Conservation (phyloP, 2,113 vertebrate species). For the Dendropsophus ebraccatus region DNA sequence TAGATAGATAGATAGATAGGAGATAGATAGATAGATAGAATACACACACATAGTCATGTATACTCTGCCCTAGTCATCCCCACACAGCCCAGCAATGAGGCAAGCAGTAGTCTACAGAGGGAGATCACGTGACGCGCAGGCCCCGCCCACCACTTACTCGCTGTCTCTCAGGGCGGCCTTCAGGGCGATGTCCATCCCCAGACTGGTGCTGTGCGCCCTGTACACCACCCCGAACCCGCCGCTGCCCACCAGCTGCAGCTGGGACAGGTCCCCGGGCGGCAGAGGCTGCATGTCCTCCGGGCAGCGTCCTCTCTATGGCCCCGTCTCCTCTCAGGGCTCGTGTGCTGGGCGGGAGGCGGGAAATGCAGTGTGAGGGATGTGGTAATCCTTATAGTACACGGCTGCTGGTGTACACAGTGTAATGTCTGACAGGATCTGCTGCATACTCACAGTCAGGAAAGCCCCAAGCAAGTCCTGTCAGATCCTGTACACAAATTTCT, state of each 20-base stretch:
- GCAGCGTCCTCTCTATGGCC: neutral
- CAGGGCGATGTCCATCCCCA: slow-evolving; percentile 39
- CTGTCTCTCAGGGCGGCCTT: neutral
- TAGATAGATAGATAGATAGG: too few relatives aligned
- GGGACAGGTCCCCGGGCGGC: neutral
- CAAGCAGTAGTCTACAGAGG: neutral
- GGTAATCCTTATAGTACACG: too few relatives aligned
- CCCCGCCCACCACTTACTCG: neutral
- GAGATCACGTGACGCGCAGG: neutral
- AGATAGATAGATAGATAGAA: too few relatives aligned
- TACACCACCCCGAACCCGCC: slow-evolving; percentile 24
- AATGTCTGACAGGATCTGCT: too few relatives aligned
- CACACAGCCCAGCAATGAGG: neutral
- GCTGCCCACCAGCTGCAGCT: slow-evolving; percentile 1
- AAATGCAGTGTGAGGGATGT: neutral
- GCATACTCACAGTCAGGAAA: too few relatives aligned
- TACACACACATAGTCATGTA: too few relatives aligned
- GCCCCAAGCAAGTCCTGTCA: too few relatives aligned
- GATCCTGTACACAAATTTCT: too few relatives aligned
- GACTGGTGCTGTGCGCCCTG: slow-evolving; percentile 1
- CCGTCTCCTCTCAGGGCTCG: neutral
- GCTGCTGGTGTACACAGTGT: too few relatives aligned
- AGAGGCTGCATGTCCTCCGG: neutral
- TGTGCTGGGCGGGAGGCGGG: neutral
- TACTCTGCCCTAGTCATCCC: too few relatives aligned